A percentile compares a stretch with the other conserved stretches of the same genome.
These are phyloP conservation scores for Tauraco hartlaubi DNA, from an alignment of 2,797 vertebrate genomes.

Conservation along the genomic window DNA sequence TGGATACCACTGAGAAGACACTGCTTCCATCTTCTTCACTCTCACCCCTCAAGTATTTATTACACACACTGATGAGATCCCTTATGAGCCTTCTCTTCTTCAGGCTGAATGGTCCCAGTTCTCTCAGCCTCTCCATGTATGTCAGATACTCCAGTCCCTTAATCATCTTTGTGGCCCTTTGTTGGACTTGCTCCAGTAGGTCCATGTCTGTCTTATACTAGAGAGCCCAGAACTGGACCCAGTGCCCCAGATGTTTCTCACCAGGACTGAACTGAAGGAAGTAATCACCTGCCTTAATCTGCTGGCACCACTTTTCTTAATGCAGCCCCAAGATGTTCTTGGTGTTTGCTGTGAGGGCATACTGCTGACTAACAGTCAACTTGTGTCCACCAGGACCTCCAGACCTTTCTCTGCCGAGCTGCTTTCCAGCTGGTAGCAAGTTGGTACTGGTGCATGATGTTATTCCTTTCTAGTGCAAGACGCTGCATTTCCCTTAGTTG, in stretches of 20 bases:
- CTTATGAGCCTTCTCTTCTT: background rate
- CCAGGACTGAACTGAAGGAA: background rate
- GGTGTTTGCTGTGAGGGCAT: background rate
- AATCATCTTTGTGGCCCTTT: background rate
- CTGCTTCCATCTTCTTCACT: background rate
- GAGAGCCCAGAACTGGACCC: background rate
- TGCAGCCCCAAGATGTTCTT: background rate
- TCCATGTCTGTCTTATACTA: background rate
- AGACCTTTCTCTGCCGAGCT: background rate
- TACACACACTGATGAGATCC: background rate
- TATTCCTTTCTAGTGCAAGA: background rate
- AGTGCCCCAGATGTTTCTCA: background rate
- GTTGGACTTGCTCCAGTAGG: background rate
- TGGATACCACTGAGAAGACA: background rate
- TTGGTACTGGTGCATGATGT: background rate
- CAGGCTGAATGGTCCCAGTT: background rate
- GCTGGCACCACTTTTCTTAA: background rate
- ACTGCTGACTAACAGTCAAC: background rate
- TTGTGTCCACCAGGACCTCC: background rate
- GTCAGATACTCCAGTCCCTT: background rate
- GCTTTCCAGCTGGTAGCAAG: background rate
- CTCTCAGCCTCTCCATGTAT: background rate
- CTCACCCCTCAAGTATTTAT: background rate
- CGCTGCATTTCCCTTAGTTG: background rate
- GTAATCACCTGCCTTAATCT: background rate